Percentiles rank a stretch among this genome's conserved stretches.
phyloP scores from a whole-genome alignment of 2,888 invertebrate species.

The Lydus trimaculatus region DNA sequence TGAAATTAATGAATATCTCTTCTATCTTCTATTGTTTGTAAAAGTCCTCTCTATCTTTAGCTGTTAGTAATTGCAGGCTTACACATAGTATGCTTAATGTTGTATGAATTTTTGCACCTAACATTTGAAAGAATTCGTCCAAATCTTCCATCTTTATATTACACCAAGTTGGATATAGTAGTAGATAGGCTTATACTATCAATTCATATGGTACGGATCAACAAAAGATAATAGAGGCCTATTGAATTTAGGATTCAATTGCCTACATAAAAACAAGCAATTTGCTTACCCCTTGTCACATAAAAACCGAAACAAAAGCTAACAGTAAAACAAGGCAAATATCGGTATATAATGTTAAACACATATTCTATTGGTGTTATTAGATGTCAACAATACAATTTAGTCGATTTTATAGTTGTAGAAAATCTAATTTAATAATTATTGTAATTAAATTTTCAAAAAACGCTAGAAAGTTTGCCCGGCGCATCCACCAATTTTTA shows the following conservation, averaged over 20 bases:
- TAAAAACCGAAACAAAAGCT: slow-evolving; percentile 8
- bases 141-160: too few species aligned
- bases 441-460: not conserved
- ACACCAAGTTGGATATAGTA: too few species aligned
- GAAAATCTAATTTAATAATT: too few species aligned
- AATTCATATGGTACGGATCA: too few species aligned
- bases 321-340: slow-evolving; percentile 14
- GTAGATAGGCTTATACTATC: too few species aligned
- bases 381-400: not conserved
- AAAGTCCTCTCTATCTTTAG: too few species aligned
- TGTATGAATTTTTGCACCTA: too few species aligned
- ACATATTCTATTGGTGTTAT: not conserved
- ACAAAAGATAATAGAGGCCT: not conserved
- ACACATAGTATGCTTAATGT: too few species aligned
- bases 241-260: not conserved
- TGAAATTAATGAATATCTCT: too few species aligned
- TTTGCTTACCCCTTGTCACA: not conserved
- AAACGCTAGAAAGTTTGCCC: not conserved
- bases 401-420: not conserved
- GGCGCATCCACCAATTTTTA: not conserved
- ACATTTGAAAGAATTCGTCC: too few species aligned
- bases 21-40: too few species aligned
- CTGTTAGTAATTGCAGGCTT: too few species aligned
- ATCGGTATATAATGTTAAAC: not conserved
- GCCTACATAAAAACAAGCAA: slow-evolving; percentile 12